These are phyloP conservation scores for Muntiacus muntjak DNA, from an alignment of 2,113 vertebrate genomes.

Conservation along the genomic window DNA sequence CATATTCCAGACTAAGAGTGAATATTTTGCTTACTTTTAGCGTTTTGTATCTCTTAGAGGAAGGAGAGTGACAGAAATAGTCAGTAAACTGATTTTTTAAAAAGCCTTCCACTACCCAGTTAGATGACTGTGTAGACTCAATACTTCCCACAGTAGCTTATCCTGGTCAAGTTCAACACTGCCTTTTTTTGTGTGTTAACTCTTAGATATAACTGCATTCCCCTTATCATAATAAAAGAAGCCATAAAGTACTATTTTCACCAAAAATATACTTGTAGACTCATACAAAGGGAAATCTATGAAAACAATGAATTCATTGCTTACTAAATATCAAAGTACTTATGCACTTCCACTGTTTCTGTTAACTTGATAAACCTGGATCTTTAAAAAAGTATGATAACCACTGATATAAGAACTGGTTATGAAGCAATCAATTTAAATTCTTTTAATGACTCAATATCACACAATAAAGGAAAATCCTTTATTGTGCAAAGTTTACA, in stretches of 20 bases:
- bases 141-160: not conserved
- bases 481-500: not conserved
- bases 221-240: slow-evolving; percentile 14
- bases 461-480: not conserved
- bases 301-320: not conserved
- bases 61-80: slow-evolving; percentile 16
- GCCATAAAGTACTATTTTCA: slow-evolving; percentile 8
- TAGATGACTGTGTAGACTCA: not conserved
- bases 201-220: not conserved
- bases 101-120: not conserved
- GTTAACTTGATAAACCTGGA: not conserved
- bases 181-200: not conserved
- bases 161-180: not conserved
- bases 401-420: not conserved
- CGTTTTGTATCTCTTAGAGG: not conserved
- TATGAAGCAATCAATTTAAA: not conserved
- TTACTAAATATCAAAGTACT: not conserved
- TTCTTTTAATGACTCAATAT: not conserved
- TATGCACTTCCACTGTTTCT: not conserved
- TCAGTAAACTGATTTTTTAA: not conserved
- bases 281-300: not conserved
- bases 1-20: not conserved
- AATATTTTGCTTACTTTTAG: slow-evolving; percentile 39
- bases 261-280: not conserved
- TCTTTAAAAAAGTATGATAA: not conserved